Evolutionary conservation across 2,797 vertebrate genomes (phyloP).

Genomic region (Chromis chromis): DNA sequence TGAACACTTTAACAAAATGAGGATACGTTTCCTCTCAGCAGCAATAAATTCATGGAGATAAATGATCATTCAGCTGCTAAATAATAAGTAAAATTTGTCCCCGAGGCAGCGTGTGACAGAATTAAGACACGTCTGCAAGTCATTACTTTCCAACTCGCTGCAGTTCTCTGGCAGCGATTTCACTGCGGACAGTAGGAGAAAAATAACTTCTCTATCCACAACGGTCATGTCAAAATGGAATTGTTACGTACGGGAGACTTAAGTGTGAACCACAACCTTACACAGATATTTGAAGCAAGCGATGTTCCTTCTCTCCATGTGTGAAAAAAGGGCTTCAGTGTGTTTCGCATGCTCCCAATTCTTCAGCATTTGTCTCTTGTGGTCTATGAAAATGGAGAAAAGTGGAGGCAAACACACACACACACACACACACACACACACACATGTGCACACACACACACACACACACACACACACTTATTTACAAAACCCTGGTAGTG

Average conservation of each 20-base stretch:
- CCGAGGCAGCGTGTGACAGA: conserved; percentile 28
- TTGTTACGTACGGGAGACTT: conserved; percentile 17
- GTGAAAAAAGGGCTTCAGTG: conserved; percentile 45
- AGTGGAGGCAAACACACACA: conserved; percentile 50
- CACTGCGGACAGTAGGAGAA: not conserved
- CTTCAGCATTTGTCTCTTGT: conserved; percentile 68
- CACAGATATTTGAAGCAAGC: conserved; percentile 47
- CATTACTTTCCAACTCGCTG: conserved; percentile 8
- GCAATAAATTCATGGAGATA: conserved; percentile 10
- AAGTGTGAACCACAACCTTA: conserved; percentile 44
- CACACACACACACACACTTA: conserved; percentile 32
- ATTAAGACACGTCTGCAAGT: not conserved
- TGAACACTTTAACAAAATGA: conserved; percentile 6
- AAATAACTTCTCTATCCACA: conserved; percentile 12
- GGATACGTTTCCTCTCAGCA: conserved; percentile 13
- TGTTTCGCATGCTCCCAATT: conserved; percentile 67
- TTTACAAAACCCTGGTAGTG: conserved; percentile 39
- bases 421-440: conserved; percentile 37
- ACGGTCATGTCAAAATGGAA: conserved; percentile 23
- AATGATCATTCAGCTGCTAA: conserved; percentile 26
- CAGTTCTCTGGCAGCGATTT: conserved; percentile 12
- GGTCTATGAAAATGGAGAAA: conserved; percentile 67
- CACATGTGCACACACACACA: conserved; percentile 31
- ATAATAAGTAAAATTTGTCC: conserved; percentile 36
- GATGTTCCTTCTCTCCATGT: conserved; percentile 47